These are phyloP conservation scores for Pelochelys cantorii DNA, from an alignment of 2,797 vertebrate species.

Conservation along the genomic window DNA sequence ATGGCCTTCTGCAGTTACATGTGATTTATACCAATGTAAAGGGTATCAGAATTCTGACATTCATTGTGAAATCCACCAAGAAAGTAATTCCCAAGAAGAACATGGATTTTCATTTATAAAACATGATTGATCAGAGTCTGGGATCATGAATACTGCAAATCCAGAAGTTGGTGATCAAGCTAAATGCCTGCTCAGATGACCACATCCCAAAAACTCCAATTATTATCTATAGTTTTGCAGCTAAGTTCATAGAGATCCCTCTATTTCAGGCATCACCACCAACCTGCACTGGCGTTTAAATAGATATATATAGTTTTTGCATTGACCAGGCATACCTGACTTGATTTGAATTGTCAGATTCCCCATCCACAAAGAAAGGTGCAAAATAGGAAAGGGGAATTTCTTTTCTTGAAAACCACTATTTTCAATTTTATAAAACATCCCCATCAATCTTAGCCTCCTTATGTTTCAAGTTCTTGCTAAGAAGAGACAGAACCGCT, in stretches of 20 bases:
- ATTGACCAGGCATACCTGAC: neutral
- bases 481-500: neutral
- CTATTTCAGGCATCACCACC: neutral
- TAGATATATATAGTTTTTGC: neutral
- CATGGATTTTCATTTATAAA: neutral
- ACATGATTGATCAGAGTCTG: rapidly evolving
- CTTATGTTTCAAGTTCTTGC: neutral
- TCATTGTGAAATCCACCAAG: neutral
- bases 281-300: neutral
- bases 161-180: neutral
- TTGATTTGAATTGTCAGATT: neutral
- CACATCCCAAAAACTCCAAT: neutral
- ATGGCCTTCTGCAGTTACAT: neutral
- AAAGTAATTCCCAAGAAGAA: neutral
- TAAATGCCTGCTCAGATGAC: rapidly evolving
- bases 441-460: rapidly evolving
- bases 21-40: neutral
- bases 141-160: neutral
- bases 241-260: neutral
- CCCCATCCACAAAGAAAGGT: neutral
- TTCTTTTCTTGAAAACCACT: neutral
- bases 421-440: neutral
- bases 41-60: neutral
- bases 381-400: neutral
- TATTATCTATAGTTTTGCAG: neutral